Percentiles rank a stretch among this genome's conserved stretches.
Evolutionary conservation across 2,113 vertebrate genomes (phyloP).

Genomic region (Vimba vimba): DNA sequence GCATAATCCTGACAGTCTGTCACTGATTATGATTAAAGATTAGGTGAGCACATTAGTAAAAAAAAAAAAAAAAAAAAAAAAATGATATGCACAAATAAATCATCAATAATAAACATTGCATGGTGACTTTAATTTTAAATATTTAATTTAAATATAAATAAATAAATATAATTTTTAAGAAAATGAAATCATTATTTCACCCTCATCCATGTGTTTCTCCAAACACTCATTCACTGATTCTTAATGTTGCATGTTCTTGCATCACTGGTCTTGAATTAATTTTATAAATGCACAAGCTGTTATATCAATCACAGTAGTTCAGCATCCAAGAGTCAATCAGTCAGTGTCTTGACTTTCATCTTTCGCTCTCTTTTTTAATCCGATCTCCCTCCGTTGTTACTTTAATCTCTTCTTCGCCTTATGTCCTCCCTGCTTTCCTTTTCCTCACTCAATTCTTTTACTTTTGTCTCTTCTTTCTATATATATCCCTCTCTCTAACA

Average conservation of each 20-base stretch:
- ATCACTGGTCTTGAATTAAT: conserved; percentile 65
- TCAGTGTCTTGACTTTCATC: conserved; percentile 46
- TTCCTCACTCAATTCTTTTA: conserved; percentile 25
- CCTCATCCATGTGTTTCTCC: too few relatives aligned
- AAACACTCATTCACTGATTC: conserved; percentile 33
- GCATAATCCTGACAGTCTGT: too few relatives aligned
- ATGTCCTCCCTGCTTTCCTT: conserved; percentile 56
- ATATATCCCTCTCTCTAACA: conserved; percentile 37
- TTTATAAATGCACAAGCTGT: conserved; percentile 71
- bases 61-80: too few relatives aligned
- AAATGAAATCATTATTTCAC: too few relatives aligned
- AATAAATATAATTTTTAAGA: too few relatives aligned
- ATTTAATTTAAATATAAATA: too few relatives aligned
- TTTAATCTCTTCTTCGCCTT: conserved; percentile 48
- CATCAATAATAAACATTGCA: too few relatives aligned
- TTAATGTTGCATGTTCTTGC: conserved; percentile 39
- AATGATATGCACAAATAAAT: too few relatives aligned
- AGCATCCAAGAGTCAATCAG: conserved; percentile 44
- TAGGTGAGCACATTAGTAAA: too few relatives aligned
- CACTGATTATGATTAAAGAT: too few relatives aligned
- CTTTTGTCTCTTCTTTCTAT: conserved; percentile 39
- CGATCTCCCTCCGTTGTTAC: conserved; percentile 32
- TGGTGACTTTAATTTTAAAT: too few relatives aligned
- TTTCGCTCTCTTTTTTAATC: conserved; percentile 55
- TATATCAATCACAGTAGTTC: conserved; percentile 74